Percentiles rank a stretch among this genome's conserved stretches.
These are phyloP conservation scores for Piezodorus guildinii DNA, from an alignment of 1,140 invertebrate genomes.

Conservation along the genomic window DNA sequence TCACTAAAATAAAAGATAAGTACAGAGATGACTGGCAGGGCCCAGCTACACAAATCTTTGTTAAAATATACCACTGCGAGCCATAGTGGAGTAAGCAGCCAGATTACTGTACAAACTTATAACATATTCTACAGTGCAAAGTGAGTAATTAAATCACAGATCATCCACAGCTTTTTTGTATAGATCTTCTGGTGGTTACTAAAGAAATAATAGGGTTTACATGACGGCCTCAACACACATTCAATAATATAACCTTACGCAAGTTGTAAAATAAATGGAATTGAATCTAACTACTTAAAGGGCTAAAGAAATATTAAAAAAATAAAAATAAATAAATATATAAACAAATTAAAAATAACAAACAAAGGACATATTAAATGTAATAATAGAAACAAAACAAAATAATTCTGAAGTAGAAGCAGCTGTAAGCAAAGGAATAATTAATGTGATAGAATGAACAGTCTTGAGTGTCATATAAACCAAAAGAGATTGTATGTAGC, in stretches of 20 bases:
- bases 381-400: neutral
- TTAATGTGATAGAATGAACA: slow-evolving; percentile 4
- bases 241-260: slow-evolving; percentile 8
- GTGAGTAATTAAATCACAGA: slow-evolving; percentile 17
- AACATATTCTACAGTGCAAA: slow-evolving; percentile 17
- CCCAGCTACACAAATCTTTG: slow-evolving; percentile 14
- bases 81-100: slow-evolving; percentile 18
- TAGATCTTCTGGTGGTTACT: slow-evolving; percentile 16
- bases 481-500: neutral
- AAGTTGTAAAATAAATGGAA: slow-evolving; percentile 1
- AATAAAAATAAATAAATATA: neutral
- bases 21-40: slow-evolving; percentile 16
- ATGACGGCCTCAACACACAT: slow-evolving; percentile 15
- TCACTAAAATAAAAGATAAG: slow-evolving; percentile 5
- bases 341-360: neutral
- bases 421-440: slow-evolving; percentile 7
- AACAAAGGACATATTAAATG: neutral
- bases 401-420: neutral
- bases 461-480: slow-evolving; percentile 16
- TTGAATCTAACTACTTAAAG: slow-evolving; percentile 4
- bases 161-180: slow-evolving; percentile 12
- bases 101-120: slow-evolving; percentile 18
- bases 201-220: slow-evolving; percentile 16
- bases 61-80: slow-evolving; percentile 18
- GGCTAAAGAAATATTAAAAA: neutral